These are phyloP conservation scores for Serripes groenlandicus DNA, from an alignment of 2,888 invertebrate species.

Conservation along the genomic window DNA sequence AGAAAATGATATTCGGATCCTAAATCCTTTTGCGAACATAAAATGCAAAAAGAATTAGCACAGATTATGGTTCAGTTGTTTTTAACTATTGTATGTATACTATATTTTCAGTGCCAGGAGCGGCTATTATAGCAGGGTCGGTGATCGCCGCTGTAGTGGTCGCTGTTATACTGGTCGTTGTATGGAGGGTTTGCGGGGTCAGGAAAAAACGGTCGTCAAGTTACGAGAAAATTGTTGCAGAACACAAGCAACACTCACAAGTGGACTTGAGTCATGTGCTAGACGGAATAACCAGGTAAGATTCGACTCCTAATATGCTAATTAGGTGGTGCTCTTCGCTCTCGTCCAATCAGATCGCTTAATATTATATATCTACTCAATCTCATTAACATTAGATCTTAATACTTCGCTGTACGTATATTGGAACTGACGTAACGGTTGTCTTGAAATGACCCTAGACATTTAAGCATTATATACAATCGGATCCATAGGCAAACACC, in stretches of 20 bases:
- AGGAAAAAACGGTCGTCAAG: conserved; percentile 62
- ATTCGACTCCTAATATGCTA: too few species aligned
- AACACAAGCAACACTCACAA: conserved; percentile 58
- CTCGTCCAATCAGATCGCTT: too few species aligned
- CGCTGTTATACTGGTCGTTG: conserved; percentile 55
- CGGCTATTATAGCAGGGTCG: conserved; percentile 68
- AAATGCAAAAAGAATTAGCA: neutral
- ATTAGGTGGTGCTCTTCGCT: too few species aligned
- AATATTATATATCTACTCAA: too few species aligned
- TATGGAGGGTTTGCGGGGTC: conserved; percentile 67
- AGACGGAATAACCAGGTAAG: conserved; percentile 58
- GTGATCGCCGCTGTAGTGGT: conserved; percentile 62
- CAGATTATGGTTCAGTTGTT: neutral
- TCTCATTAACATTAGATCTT: too few species aligned
- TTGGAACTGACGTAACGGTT: too few species aligned
- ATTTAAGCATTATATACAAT: too few species aligned
- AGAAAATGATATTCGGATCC: neutral
- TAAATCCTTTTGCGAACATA: neutral
- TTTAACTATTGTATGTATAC: neutral
- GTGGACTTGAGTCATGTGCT: conserved; percentile 45
- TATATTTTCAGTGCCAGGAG: conserved; percentile 68
- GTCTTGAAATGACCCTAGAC: too few species aligned
- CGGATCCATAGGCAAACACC: too few species aligned
- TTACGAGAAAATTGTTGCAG: conserved; percentile 73
- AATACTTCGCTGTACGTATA: too few species aligned